Evolutionary conservation across 2,888 invertebrate species (phyloP), one percentile per base, ranked within the genome.

Genomic region (Leucoma salicis): DNA sequence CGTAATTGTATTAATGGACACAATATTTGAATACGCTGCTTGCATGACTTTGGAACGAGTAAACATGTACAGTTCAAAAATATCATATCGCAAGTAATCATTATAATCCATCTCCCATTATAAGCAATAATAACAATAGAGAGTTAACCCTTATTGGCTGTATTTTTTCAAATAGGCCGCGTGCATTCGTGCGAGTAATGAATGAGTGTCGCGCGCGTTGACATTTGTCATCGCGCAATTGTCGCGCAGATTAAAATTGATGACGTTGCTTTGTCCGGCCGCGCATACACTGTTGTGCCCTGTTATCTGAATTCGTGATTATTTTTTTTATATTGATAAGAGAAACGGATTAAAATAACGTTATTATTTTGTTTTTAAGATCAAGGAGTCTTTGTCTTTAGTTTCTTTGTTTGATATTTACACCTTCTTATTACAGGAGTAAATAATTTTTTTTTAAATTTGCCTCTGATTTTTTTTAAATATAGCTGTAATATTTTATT

Each of bases 211-310:
- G 78, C 78, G 54, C 69, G 67, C 62, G 75, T 62, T 88, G 88
- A 88, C 87, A 87, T 89, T 88, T 88, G 88, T 88, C 89, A 87
- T 82, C 85, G 87, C 70, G 83, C 88, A 86, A 88, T 88, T 87
- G 88, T 87, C 82, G 83, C 75, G 59, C 78, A 83, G 88, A 89
- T 89, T 89, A 88, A 88, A 88, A 89, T 88, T 89, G 88, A 89
- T 88, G 89, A 89, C 85, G 82, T 79, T 74, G 78, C 83, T 82
- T 88, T 85, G 85, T 84, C 74, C 72, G 62, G 67, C 52, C 66
- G 70, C 80, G 77, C 80, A 72, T 66, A 74, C 65, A 63, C 75
- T 63, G 71, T 80, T 85, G 78, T 84, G 66, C 57, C 50, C 67
- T 71, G 74, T 74, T 84, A 78, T 82, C 78, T 78, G 56, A 63